Evolutionary conservation across 2,888 invertebrate species (phyloP).

Genomic region (Cylindroiulus punctatus): DNA sequence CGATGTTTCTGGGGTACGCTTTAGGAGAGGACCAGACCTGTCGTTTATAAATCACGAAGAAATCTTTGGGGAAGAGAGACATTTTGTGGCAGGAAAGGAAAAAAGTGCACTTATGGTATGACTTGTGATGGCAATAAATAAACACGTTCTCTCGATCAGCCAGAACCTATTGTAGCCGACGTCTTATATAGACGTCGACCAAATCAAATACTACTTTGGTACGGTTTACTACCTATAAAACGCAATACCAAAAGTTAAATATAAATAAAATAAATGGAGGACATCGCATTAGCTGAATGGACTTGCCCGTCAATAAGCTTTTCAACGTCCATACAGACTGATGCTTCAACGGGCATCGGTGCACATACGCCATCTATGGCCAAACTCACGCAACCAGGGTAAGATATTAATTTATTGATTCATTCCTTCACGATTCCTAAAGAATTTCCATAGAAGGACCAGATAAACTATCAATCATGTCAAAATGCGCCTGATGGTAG

Average conservation of each 20-base stretch:
- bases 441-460: neutral
- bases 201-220: slow-evolving; percentile 36
- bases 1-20: slow-evolving; percentile 17
- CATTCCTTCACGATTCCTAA: too few species aligned
- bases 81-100: slow-evolving; percentile 1
- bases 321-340: neutral
- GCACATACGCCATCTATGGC: neutral
- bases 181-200: slow-evolving; percentile 17
- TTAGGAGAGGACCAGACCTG: neutral
- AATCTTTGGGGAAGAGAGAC: slow-evolving; percentile 39
- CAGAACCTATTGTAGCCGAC: neutral
- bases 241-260: slow-evolving; percentile 21
- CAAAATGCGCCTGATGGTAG: neutral
- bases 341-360: neutral
- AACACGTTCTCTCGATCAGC: slow-evolving; percentile 39
- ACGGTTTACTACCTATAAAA: slow-evolving; percentile 33
- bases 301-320: neutral
- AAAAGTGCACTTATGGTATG: slow-evolving; percentile 7
- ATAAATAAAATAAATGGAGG: slow-evolving; percentile 45
- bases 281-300: neutral
- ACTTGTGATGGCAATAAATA: slow-evolving; percentile 41
- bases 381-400: neutral
- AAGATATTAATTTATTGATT: neutral
- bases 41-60: slow-evolving; percentile 36
- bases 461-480: neutral